Base-by-base conservation (phyloP, 2,888 invertebrate species). In the Lasiommata megera region DNA sequence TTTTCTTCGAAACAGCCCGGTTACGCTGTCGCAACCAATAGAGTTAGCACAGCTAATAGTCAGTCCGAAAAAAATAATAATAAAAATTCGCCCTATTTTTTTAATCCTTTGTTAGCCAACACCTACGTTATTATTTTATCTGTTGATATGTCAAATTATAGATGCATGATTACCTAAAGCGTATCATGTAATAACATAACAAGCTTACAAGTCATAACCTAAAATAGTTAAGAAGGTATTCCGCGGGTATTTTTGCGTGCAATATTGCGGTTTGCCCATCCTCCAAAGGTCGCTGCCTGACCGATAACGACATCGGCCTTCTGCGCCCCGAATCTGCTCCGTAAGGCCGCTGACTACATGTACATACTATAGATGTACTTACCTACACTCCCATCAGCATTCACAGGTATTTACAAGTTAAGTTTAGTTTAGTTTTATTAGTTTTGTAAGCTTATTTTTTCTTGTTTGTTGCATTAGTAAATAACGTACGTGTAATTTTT, bases 291-390 rank as follows among this genome's bases (percentile, higher is more conserved):
- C 80, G 71, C 64, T 60, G 66, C 71, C 77, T 87, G 88, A 88
- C 88, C 88, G 88, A 88, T 88, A 88, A 88, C 88, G 88, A 88
- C 74, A 82, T 76, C 80, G 80, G 82, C 83, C 82, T 85, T 84
- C 83, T 82, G 65, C 72, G 77, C 72, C 79, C 75, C 77, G 68
- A 73, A 74, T 74, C 74, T 68, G 66, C 70, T 61, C 73, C 77
- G 54, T 37, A 70, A 75, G 73, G 63, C 82, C 80, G 80, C 74
- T 69, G 65, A 65, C 61, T 29, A 31, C n/a, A n/a, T n/a, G n/a
- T n/a, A 34, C 29, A 29, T 9, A n/a, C 28, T 38, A 8, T 37
- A 50, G 37, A 6, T 7, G 17, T 46, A 59, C 16, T 17, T 51
- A 61, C 63, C 56, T n/a, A n/a, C n/a, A n/a, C n/a, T 60, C 60